Percentiles rank a stretch among this genome's conserved stretches.
Conservation (phyloP, 2,888 invertebrate species). For the Hemistola chrysoprasaria region DNA sequence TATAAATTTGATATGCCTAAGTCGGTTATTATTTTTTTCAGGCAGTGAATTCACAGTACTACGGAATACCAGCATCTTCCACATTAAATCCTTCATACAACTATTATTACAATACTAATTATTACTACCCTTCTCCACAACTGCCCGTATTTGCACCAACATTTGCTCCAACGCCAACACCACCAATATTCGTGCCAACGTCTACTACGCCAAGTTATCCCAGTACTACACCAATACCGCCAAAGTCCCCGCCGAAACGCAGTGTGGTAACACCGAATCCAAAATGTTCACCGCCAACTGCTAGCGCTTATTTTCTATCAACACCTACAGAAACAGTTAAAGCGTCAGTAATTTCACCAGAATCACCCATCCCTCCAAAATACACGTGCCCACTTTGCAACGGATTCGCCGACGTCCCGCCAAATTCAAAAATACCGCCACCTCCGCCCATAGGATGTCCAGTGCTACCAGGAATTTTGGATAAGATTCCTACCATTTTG, state of each 20-base stretch:
- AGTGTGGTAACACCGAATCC: constrained; percentile 11
- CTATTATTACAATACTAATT: constrained; percentile 7
- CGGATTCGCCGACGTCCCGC: constrained; percentile 25
- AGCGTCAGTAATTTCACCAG: constrained; percentile 19
- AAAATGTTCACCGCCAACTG: constrained; percentile 36
- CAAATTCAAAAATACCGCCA: constrained; percentile 26
- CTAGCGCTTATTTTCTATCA: constrained; percentile 39
- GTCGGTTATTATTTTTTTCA: constrained; percentile 19
- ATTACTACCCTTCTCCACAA: constrained; percentile 3
- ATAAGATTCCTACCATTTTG: constrained; percentile 32
- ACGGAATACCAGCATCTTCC: constrained; percentile 7
- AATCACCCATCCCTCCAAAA: background rate
- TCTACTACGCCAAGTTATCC: background rate
- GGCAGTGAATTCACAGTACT: constrained; percentile 20
- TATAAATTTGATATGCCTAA: too few species aligned
- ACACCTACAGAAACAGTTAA: constrained; percentile 32
- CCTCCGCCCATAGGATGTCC: constrained; percentile 26
- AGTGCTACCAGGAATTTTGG: constrained; percentile 37
- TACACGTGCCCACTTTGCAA: constrained; percentile 25
- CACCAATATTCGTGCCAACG: background rate
- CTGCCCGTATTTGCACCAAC: constrained; percentile 5
- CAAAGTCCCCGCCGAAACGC: constrained; percentile 9
- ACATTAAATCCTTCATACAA: constrained; percentile 9
- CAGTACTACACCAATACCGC: too few species aligned
- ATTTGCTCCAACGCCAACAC: constrained; percentile 1